phyloP scores from a whole-genome alignment of 2,888 invertebrate genomes.

The Pharmacophagus antenor region DNA sequence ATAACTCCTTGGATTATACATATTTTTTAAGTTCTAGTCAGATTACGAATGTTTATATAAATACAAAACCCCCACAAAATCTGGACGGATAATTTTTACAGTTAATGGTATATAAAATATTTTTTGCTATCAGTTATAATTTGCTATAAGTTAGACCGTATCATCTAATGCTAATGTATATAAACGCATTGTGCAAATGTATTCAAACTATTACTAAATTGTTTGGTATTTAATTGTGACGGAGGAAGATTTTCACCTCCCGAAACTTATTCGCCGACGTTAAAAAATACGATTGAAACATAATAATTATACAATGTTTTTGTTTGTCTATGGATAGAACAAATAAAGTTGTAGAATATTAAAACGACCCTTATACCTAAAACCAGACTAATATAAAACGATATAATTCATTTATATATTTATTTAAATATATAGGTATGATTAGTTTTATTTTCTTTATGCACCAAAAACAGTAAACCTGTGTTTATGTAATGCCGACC shows the following conservation, averaged over 20 bases:
- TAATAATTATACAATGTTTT: no score
- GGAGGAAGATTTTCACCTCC: slow-evolving; percentile 1
- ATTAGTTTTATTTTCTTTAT: neutral
- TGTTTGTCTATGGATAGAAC: neutral
- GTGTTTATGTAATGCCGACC: neutral
- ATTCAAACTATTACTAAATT: slow-evolving; percentile 11
- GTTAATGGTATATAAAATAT: slow-evolving; percentile 17
- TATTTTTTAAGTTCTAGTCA: slow-evolving; percentile 3
- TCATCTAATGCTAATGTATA: slow-evolving; percentile 15
- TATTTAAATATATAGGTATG: neutral
- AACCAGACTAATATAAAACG: neutral
- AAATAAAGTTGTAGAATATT: neutral
- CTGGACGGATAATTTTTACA: slow-evolving; percentile 26
- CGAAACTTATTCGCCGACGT: neutral
- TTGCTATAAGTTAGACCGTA: slow-evolving; percentile 10
- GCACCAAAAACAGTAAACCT: neutral
- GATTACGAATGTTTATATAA: slow-evolving; percentile 2
- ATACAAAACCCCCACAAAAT: slow-evolving; percentile 17
- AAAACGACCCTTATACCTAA: no score
- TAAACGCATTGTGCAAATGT: slow-evolving; percentile 25
- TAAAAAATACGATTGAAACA: neutral
- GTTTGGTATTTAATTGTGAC: slow-evolving; percentile 14
- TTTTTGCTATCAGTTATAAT: slow-evolving; percentile 9
- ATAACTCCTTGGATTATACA: slow-evolving; percentile 12
- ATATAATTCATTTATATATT: neutral